Evolutionary conservation across 2,888 invertebrate genomes (phyloP).

Genomic region (Nomada ruficornis): DNA sequence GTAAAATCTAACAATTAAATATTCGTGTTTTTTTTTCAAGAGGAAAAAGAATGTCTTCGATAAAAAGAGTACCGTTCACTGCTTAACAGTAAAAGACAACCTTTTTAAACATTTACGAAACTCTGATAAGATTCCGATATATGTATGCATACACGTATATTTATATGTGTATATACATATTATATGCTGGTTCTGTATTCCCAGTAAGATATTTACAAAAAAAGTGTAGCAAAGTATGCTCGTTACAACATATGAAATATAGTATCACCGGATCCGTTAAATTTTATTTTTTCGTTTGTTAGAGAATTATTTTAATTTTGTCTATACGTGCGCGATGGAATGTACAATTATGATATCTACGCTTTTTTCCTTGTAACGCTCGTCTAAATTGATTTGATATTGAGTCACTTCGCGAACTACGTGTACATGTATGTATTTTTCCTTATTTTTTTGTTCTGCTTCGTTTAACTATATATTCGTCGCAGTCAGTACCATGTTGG

Average conservation of each 20-base stretch:
- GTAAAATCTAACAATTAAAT: not conserved
- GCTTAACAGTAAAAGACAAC: constrained; percentile 19
- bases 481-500: constrained; percentile 27
- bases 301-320: constrained; percentile 37
- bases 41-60: not conserved
- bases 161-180: constrained; percentile 25
- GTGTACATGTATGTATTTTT: constrained; percentile 5
- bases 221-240: constrained; percentile 61
- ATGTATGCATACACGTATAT: constrained; percentile 14
- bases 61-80: constrained; percentile 2
- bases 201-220: constrained; percentile 63
- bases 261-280: constrained; percentile 57
- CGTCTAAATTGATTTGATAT: constrained; percentile 53
- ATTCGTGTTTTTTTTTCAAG: not conserved
- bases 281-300: constrained; percentile 10
- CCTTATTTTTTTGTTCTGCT: constrained; percentile 3
- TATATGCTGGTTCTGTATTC: constrained; percentile 40
- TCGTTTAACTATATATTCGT: constrained; percentile 23
- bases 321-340: constrained; percentile 34
- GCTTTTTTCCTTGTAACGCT: constrained; percentile 31
- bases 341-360: constrained; percentile 37
- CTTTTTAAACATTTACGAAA: constrained; percentile 27
- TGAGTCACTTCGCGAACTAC: constrained; percentile 42
- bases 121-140: constrained; percentile 31
- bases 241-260: constrained; percentile 54